Conservation (phyloP, 2,113 vertebrate species). For the Martes martes region DNA sequence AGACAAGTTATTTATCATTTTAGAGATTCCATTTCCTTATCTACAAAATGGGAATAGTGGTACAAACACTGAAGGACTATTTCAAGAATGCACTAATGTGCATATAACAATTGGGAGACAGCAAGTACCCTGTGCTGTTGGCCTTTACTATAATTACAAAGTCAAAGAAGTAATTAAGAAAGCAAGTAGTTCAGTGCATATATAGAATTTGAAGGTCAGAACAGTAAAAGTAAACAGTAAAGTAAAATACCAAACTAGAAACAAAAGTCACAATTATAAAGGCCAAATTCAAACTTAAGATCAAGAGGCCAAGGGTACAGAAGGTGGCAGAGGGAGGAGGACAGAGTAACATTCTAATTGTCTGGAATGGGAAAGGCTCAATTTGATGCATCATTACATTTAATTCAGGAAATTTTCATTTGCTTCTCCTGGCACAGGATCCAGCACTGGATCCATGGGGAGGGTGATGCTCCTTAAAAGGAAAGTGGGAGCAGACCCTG, state of each 20-base stretch:
- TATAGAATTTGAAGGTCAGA: not conserved
- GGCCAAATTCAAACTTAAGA: not conserved
- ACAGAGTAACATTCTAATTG: not conserved
- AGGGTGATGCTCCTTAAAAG: not conserved
- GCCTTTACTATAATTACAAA: not conserved
- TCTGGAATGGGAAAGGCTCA: not conserved
- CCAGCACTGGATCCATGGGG: not conserved
- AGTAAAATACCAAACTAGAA: not conserved
- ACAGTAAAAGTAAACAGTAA: not conserved
- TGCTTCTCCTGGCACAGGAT: not conserved
- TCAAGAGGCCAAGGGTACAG: not conserved
- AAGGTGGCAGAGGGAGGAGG: not conserved
- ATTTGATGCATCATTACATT: not conserved
- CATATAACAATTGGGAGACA: not conserved
- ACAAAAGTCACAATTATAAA: not conserved
- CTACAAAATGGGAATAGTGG: not conserved
- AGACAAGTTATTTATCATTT: not conserved
- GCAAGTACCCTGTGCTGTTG: not conserved
- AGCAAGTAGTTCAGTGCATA: not conserved
- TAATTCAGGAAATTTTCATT: not conserved
- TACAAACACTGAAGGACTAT: not conserved
- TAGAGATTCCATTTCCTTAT: not conserved
- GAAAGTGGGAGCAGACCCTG: not conserved
- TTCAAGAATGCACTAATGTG: not conserved
- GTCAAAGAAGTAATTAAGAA: constrained; percentile 1